Percentiles rank a stretch among this genome's conserved stretches.
phyloP scores from a whole-genome alignment of 2,797 vertebrate species.

The Ctenochaetus hawaiiensis region DNA sequence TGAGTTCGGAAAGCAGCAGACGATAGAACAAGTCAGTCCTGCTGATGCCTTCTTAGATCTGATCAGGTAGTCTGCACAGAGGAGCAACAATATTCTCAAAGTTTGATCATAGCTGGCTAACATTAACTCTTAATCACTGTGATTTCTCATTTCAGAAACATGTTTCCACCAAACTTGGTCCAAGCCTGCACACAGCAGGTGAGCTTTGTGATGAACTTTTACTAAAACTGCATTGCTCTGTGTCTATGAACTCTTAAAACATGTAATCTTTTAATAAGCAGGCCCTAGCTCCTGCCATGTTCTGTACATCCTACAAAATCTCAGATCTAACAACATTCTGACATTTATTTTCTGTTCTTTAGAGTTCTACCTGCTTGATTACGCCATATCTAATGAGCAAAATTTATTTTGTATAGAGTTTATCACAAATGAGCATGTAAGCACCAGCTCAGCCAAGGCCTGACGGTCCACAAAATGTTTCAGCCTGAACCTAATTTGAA shows the following conservation, averaged over 20 bases:
- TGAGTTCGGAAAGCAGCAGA: slow-evolving; percentile 95
- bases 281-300: neutral
- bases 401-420: neutral
- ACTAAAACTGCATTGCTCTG: neutral
- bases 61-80: slow-evolving; percentile 88
- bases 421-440: neutral
- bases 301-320: neutral
- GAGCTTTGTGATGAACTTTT: slow-evolving; percentile 52
- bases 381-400: neutral
- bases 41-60: slow-evolving; percentile 97
- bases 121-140: neutral
- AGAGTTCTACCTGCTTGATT: neutral
- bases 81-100: neutral
- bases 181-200: slow-evolving; percentile 99
- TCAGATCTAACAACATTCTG: neutral
- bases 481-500: too few relatives aligned
- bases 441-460: neutral
- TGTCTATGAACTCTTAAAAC: neutral
- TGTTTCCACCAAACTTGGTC: slow-evolving; percentile 98
- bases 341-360: neutral
- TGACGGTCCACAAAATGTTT: neutral
- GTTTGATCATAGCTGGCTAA: neutral
- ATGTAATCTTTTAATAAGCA: neutral
- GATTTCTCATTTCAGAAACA: slow-evolving; percentile 90
- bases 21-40: slow-evolving; percentile 92